Evolutionary conservation across 2,113 vertebrate genomes (phyloP), one percentile per base, ranked within the genome.

Genomic region (Origma solitaria): DNA sequence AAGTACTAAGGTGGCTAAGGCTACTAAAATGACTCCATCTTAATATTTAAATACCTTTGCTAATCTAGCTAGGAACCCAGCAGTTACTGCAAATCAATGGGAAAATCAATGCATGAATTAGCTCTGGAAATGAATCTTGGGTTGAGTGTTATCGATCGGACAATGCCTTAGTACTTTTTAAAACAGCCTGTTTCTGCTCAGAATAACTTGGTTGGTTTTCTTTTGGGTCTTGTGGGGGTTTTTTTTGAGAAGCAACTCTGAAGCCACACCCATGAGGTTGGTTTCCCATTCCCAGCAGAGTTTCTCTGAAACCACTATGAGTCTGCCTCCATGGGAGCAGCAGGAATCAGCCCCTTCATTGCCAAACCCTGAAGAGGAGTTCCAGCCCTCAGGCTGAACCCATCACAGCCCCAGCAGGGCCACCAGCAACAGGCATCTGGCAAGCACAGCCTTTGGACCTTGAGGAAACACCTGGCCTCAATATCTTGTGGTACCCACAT

Each of bases 31-130:
- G 30, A 90, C 80, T 88, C 57, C 70, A 92, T 51, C 65, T 62
- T 80, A 95, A 92, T 77, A 95, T 73, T 66, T 95, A 93, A 94
- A 94, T 96, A 93, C 45, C 60, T 95, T 80, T 83, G 85, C 85
- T 86, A 95, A 97, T 83, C 94, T 78, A 89, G 31, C 54, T 78
- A 49, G 61, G 83, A 95, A 51, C 65, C 33, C 38, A 88, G 86
- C 45, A 68, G 79, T 91, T 83, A 88, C 73, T 87, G 77, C 65
- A 84, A 86, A 95, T 96, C 94, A 84, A 89, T 97, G 51, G 22
- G 65, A 89, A 94, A 94, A 95, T 96, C 94, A 47, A 90, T 95
- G 58, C 22, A 31, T 44, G 66, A 95, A 92, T 93, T 91, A 73
- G 71, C 58, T 86, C 68, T 83, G 76, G 82, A 94, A 91, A 93